Percentiles rank a stretch among this genome's conserved stretches.
Conservation (phyloP, 2,113 vertebrate genomes). For the Chascanopsetta lugubris region DNA sequence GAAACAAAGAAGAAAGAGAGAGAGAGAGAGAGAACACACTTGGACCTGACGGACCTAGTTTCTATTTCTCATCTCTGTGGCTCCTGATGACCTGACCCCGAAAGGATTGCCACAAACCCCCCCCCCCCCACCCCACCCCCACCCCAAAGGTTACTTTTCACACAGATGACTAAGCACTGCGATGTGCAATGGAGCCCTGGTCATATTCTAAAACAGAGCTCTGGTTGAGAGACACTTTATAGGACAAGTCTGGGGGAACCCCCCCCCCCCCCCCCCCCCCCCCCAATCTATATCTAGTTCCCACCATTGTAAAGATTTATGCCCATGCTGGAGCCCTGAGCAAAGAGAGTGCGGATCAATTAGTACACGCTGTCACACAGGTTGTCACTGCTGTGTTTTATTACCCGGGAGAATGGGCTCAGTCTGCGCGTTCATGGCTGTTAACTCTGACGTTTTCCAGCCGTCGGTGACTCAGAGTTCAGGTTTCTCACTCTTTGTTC, state of each 20-base stretch:
- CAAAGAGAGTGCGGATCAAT: conserved; percentile 50
- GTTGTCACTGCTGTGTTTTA: conserved; percentile 68
- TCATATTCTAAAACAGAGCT: conserved; percentile 26
- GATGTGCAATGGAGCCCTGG: conserved; percentile 24
- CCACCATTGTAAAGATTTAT: conserved; percentile 37
- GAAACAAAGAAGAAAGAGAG: not conserved
- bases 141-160: conserved; percentile 57
- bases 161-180: conserved; percentile 46
- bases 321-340: conserved; percentile 14
- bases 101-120: too few relatives aligned
- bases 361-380: conserved; percentile 65
- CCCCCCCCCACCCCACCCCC: too few relatives aligned
- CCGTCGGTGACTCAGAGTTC: conserved; percentile 77
- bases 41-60: not conserved
- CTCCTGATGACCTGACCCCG: not conserved
- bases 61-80: conserved; percentile 9
- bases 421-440: conserved; percentile 58
- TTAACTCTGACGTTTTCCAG: conserved; percentile 72
- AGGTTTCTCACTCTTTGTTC: conserved; percentile 81
- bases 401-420: conserved; percentile 67
- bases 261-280: too few relatives aligned
- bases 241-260: not conserved
- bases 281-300: conserved; percentile 7
- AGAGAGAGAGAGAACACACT: not conserved
- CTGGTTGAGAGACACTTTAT: not conserved